Conservation (phyloP, 1,140 invertebrate genomes). For the Subanguina moxae region DNA sequence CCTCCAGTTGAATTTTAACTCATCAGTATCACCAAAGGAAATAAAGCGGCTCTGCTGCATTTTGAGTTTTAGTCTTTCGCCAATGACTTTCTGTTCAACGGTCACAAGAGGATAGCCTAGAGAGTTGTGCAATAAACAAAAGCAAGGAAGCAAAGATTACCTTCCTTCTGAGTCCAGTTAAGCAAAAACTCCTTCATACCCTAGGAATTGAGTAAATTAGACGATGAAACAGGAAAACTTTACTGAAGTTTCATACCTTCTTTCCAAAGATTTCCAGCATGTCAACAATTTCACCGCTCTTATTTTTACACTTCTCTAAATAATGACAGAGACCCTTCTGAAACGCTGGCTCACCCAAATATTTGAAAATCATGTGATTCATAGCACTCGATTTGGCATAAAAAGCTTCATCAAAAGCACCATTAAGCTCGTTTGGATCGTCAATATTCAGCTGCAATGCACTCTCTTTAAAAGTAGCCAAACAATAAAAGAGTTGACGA, state of each 20-base stretch:
- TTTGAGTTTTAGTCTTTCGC: conserved; percentile 19
- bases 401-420: conserved; percentile 62
- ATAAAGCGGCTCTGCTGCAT: conserved; percentile 41
- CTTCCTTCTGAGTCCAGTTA: conserved; percentile 86
- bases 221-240: neutral
- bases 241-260: conserved; percentile 51
- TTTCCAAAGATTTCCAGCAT: conserved; percentile 84
- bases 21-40: conserved; percentile 38
- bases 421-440: conserved; percentile 47
- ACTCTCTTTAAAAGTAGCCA: neutral
- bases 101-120: conserved; percentile 77
- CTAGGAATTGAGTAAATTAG: conserved; percentile 43
- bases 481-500: conserved; percentile 8
- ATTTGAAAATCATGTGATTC: conserved; percentile 91
- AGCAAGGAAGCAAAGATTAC: too few species aligned
- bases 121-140: too few species aligned
- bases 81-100: conserved; percentile 51
- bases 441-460: conserved; percentile 59
- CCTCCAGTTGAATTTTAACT: conserved; percentile 45
- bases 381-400: conserved; percentile 69
- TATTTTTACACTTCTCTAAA: conserved; percentile 78
- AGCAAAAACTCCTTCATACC: conserved; percentile 87
- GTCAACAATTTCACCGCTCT: conserved; percentile 87
- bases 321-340: conserved; percentile 90
- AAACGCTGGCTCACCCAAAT: conserved; percentile 85